Percentiles rank a stretch among this genome's conserved stretches.
phyloP scores from a whole-genome alignment of 1,140 invertebrate species.

The Leptoteleia sp. region DNA sequence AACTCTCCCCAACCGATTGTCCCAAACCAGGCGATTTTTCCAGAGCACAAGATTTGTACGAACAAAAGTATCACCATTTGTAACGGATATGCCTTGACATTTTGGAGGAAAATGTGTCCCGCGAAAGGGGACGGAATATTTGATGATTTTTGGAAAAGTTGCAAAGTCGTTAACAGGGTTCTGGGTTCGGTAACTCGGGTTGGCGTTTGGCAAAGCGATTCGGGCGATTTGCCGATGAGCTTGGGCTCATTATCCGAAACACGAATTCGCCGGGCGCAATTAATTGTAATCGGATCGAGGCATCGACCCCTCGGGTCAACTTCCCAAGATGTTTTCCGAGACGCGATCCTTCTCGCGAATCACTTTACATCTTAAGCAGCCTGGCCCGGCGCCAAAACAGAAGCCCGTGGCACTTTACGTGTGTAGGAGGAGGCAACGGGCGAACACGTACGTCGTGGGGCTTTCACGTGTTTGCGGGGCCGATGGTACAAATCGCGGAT shows the following conservation, averaged over 20 bases:
- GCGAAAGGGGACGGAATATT: too few relatives aligned
- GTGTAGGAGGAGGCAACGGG: constrained; percentile 43
- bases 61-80: too few relatives aligned
- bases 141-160: constrained; percentile 3
- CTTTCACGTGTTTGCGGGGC: neutral
- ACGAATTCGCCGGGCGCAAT: constrained; percentile 45
- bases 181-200: constrained; percentile 12
- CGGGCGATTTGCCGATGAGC: constrained; percentile 40
- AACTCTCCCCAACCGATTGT: too few relatives aligned
- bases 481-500: constrained; percentile 62
- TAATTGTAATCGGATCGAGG: constrained; percentile 60
- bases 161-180: constrained; percentile 26
- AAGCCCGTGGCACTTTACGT: constrained; percentile 41
- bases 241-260: constrained; percentile 51
- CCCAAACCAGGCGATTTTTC: too few relatives aligned
- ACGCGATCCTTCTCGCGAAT: constrained; percentile 49
- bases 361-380: constrained; percentile 61
- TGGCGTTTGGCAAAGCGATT: constrained; percentile 40
- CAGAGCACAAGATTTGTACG: too few relatives aligned
- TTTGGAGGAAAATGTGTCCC: too few relatives aligned
- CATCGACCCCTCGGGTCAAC: constrained; percentile 48
- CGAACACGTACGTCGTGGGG: neutral
- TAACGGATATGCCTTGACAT: too few relatives aligned
- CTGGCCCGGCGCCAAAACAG: constrained; percentile 64
- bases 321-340: constrained; percentile 61